Evolutionary conservation across 2,797 vertebrate species (phyloP), one percentile per base, ranked within the genome.

Genomic region (Sebastes oblongus): DNA sequence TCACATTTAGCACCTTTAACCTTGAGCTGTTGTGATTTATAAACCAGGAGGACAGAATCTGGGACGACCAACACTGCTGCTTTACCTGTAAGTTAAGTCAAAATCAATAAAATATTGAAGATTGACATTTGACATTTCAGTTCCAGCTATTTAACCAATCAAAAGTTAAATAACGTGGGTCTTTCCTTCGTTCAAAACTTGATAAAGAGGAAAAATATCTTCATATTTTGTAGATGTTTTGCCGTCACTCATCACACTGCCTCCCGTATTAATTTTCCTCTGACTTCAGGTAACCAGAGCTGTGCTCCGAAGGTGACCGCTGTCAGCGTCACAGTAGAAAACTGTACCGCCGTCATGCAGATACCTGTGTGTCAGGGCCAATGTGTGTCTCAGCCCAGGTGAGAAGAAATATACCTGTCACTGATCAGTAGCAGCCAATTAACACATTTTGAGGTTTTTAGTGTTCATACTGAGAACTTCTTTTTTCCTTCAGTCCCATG

Each of bases 361-460:
- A 73, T 95, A 2, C 92, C 94, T 52, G 72, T 83, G 32, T 95
- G 94, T 85, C 78, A 92, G 36, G 95, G 94, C 3, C 76, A 86
- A 1, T 96, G 95, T 79, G 42, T 13, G 9, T 86, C 86, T 69
- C 25, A 85, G n/a, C 5, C 27, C 27, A 29, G 27, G 27, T 29
- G 27, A 29, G 27, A 29, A 29, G 27, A 29, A 29, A 29, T 29
- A 29, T 29, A 29, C 0, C 27, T 29, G 27, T 29, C 27, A 29
- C 27, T 29, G 27, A 29, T 29, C 27, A 29, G 27, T 29, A 29
- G 27, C 27, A 29, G 27, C 27, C 27, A 29, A 29, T 29, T 29
- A 29, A 29, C 27, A 29, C 27, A 29, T 29, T 29, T 29, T 29
- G 27, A 29, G 27, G 27, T 29, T 29, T 29, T 29, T 29, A 29